Evolutionary conservation across 2,888 invertebrate species (phyloP).

Genomic region (Cordylochernes scorpioides): DNA sequence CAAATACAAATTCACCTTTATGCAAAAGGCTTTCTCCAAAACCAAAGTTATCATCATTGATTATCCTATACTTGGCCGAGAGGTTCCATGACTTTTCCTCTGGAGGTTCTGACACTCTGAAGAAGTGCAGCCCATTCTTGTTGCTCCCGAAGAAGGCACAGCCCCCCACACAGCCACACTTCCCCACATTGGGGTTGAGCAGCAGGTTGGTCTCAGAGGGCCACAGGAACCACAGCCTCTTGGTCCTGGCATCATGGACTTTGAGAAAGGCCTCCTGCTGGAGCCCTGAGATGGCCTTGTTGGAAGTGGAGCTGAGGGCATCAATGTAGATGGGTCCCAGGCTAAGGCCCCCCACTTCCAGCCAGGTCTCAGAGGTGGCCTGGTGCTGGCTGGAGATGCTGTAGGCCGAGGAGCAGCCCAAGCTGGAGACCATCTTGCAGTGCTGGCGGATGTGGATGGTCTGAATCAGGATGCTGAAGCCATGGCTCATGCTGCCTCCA

Average conservation of each 20-base stretch:
- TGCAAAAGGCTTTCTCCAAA: slow-evolving; percentile 82
- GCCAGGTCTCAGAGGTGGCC: slow-evolving; percentile 31
- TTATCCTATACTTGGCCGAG: slow-evolving; percentile 8
- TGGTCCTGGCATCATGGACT: slow-evolving; percentile 43
- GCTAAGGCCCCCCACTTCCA: slow-evolving; percentile 69
- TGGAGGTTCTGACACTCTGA: slow-evolving; percentile 27
- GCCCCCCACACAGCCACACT: slow-evolving; percentile 86
- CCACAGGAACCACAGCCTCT: slow-evolving; percentile 86
- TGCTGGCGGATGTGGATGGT: slow-evolving; percentile 39
- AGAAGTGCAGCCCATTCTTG: slow-evolving; percentile 58
- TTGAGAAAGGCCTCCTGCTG: slow-evolving; percentile 24
- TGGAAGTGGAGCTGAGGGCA: slow-evolving; percentile 28
- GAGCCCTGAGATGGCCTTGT: slow-evolving; percentile 11
- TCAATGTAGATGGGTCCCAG: slow-evolving; percentile 69
- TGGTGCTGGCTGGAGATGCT: slow-evolving; percentile 16
- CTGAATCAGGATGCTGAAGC: slow-evolving; percentile 57
- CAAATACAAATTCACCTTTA: slow-evolving; percentile 32
- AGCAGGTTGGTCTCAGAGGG: slow-evolving; percentile 31
- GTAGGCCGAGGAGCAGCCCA: slow-evolving; percentile 9
- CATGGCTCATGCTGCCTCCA: slow-evolving; percentile 62
- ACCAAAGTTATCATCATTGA: slow-evolving; percentile 25
- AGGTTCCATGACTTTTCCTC: slow-evolving; percentile 2
- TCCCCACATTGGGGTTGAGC: slow-evolving; percentile 21
- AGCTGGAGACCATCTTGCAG: slow-evolving; percentile 27
- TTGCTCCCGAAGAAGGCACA: slow-evolving; percentile 82